Base-by-base conservation (phyloP, 2,797 vertebrate genomes). In the Chelidonichthys spinosus region DNA sequence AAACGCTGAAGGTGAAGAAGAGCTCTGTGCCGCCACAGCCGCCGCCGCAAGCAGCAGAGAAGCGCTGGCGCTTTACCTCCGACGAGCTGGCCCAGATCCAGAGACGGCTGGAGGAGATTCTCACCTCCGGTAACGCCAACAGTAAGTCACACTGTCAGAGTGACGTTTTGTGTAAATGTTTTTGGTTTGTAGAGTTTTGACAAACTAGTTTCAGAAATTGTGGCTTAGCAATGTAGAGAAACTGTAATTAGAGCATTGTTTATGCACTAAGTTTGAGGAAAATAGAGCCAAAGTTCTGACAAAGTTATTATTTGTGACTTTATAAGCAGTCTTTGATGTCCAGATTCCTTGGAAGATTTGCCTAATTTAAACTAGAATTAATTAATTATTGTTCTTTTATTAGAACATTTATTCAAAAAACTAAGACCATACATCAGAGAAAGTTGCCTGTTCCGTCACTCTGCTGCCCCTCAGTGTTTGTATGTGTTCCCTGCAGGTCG, bases 81-180 rank as follows among this genome's bases (percentile, higher is more conserved):
- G 95, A 97, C 1, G 97, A 99, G 58, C 90, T 98, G 62, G 82
- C 90, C 62, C 96, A 94, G 76, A 93, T 99, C 54, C 94, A 95
- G 83, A 88, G 92, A 65, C 94, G 95, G 82, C 88, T 98, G 81
- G 96, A 97, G 6, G 94, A 97, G 81, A 88, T 95, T 0, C 89
- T 93, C 11, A 2, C 96, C 13, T 91, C 95, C 72, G 78, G 92
- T 11, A 92, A 93, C 17, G 32, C 90, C 72, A 92, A 89, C 87
- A 96, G 97, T 99, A 94, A 97, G 92, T 72, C 4, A 25, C 25
- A 40, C 43, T 0, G 1, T 11, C 25, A n/a, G n/a, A n/a, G n/a
- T n/a, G n/a, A n/a, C n/a, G 25, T 25, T 25, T 25, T 25, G 25
- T 25, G 25, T 25, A 1, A 25, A 25, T 25, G 25, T 25, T 25